phyloP scores from a whole-genome alignment of 1,140 invertebrate genomes.

The Micrasema longulum region DNA sequence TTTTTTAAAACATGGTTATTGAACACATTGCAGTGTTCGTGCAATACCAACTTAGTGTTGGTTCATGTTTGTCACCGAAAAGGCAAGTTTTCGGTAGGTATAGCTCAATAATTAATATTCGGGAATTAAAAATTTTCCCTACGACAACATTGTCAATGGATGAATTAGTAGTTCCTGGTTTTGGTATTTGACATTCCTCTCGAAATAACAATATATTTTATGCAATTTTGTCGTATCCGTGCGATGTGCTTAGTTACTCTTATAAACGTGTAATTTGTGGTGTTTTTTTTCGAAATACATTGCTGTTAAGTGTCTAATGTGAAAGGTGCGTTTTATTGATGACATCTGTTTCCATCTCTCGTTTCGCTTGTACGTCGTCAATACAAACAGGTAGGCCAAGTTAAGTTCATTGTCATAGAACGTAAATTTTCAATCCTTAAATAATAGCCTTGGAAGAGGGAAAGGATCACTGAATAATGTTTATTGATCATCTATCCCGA shows the following conservation, averaged over 20 bases:
- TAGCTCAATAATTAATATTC: not conserved
- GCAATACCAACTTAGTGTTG: too few species aligned
- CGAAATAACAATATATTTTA: slow-evolving; percentile 41
- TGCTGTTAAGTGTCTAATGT: slow-evolving; percentile 35
- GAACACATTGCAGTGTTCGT: too few species aligned
- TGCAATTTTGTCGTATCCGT: slow-evolving; percentile 19
- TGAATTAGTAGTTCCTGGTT: slow-evolving; percentile 36
- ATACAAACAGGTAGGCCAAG: slow-evolving; percentile 46
- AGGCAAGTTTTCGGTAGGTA: too few species aligned
- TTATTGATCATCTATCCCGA: slow-evolving; percentile 1
- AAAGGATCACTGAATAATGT: not conserved
- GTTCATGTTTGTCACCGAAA: too few species aligned
- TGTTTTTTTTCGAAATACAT: slow-evolving; percentile 14
- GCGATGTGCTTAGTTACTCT: slow-evolving; percentile 24
- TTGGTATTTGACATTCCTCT: slow-evolving; percentile 45
- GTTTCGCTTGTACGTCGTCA: slow-evolving; percentile 45
- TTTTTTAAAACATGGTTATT: too few species aligned
- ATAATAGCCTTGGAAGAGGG: slow-evolving; percentile 19
- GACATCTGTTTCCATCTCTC: slow-evolving; percentile 45
- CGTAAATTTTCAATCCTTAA: slow-evolving; percentile 13
- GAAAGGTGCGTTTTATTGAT: slow-evolving; percentile 47
- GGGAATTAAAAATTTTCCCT: not conserved
- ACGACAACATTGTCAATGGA: slow-evolving; percentile 36
- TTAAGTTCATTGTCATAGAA: slow-evolving; percentile 37
- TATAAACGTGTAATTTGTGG: slow-evolving; percentile 17